Evolutionary conservation across 2,113 vertebrate species (phyloP).

Genomic region (Austrofundulus limnaeus): DNA sequence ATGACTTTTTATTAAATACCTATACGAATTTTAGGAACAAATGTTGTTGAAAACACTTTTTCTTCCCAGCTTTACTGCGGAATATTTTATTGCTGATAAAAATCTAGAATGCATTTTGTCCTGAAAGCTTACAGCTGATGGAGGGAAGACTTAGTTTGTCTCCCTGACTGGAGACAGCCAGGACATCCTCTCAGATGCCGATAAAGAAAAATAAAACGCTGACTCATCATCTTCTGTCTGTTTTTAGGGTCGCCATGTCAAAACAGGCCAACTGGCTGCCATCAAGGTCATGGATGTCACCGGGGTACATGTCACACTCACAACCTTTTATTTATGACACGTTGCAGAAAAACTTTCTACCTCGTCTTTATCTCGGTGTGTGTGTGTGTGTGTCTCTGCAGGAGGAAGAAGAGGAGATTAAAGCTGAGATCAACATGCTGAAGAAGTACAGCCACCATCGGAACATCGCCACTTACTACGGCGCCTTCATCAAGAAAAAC

Average conservation of each 20-base stretch:
- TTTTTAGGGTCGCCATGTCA: constrained; percentile 95
- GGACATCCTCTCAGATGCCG: background rate
- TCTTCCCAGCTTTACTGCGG: too few relatives aligned
- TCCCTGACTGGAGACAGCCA: background rate
- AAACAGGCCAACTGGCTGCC: constrained; percentile 96
- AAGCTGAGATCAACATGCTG: constrained; percentile 98
- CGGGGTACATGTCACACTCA: constrained; percentile 82
- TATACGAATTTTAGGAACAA: too few relatives aligned
- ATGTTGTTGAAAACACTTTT: too few relatives aligned
- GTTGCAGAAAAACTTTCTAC: background rate
- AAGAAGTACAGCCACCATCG: constrained; percentile 99
- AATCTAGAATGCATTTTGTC: too few relatives aligned
- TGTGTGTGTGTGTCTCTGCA: constrained; percentile 70
- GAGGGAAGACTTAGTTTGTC: too few relatives aligned
- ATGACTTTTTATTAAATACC: too few relatives aligned
- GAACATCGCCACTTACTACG: constrained; percentile 93
- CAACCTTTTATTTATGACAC: background rate
- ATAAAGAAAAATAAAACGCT: background rate
- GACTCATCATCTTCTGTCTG: constrained; percentile 10
- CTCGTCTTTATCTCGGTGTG: constrained; percentile 4
- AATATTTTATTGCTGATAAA: too few relatives aligned
- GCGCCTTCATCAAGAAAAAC: constrained; percentile 98
- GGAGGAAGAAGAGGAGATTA: constrained; percentile 99
- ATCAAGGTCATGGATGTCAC: constrained; percentile 99
- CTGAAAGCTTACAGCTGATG: too few relatives aligned